A percentile compares a stretch with the other conserved stretches of the same genome.
phyloP scores from a whole-genome alignment of 2,888 invertebrate genomes.

The Sminthurinus aureus region DNA sequence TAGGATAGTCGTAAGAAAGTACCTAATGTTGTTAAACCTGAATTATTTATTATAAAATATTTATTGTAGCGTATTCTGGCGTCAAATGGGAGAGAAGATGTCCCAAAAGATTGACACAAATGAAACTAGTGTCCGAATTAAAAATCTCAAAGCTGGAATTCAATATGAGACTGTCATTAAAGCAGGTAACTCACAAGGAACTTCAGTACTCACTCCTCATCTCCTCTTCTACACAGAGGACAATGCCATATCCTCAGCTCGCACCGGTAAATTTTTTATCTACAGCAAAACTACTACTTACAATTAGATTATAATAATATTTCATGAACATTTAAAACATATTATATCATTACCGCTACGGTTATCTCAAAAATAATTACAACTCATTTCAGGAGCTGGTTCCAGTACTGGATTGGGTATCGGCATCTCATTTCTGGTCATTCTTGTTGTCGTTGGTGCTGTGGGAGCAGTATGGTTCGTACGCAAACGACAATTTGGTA shows the following conservation, averaged over 20 bases:
- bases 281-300: no score
- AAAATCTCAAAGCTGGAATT: constrained; percentile 76
- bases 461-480: constrained; percentile 72
- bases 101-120: constrained; percentile 76
- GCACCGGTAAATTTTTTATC: constrained; percentile 60
- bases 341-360: neutral
- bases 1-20: no score
- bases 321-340: no score
- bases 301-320: no score
- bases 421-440: constrained; percentile 70
- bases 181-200: constrained; percentile 80
- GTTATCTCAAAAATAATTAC: no score
- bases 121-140: constrained; percentile 74
- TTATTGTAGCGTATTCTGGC: constrained; percentile 75
- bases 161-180: constrained; percentile 83
- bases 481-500: constrained; percentile 70
- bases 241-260: constrained; percentile 75
- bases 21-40: neutral
- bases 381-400: constrained; percentile 47
- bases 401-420: constrained; percentile 71
- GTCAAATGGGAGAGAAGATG: constrained; percentile 71
- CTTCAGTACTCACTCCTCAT: constrained; percentile 77
- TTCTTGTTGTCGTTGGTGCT: constrained; percentile 70
- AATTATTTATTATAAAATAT: neutral
- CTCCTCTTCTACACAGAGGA: constrained; percentile 76